Percentiles rank a stretch among this genome's conserved stretches.
Evolutionary conservation across 2,888 invertebrate species (phyloP).

Genomic region (Drosophila merina): DNA sequence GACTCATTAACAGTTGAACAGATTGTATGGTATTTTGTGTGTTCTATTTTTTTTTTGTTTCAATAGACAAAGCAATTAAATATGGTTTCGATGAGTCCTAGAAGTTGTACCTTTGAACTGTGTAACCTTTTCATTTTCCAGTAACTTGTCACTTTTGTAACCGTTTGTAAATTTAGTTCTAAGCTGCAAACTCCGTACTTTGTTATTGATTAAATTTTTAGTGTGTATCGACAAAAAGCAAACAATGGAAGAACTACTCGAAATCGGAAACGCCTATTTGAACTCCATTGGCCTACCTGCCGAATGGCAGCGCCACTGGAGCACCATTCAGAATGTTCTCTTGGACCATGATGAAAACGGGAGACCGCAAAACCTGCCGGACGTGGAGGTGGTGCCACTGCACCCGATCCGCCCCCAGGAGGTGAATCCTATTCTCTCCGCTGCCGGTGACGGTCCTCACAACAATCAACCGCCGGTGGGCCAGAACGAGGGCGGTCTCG

Average conservation of each 20-base stretch:
- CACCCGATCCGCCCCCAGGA: neutral
- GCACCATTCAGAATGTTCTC: neutral
- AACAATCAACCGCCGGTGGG: slow-evolving; percentile 9
- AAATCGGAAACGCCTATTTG: slow-evolving; percentile 4
- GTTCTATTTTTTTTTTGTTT: neutral
- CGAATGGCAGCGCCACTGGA: neutral
- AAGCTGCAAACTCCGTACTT: neutral
- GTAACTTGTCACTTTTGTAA: neutral
- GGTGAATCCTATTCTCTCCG: slow-evolving; percentile 8
- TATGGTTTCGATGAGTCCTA: neutral
- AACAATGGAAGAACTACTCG: slow-evolving; percentile 4
- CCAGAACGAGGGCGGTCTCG: neutral
- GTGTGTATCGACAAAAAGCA: neutral
- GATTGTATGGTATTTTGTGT: neutral
- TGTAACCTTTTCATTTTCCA: neutral
- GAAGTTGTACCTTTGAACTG: neutral
- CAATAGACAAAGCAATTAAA: neutral
- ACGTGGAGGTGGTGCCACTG: neutral
- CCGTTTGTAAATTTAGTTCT: neutral
- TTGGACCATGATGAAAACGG: neutral
- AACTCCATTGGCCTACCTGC: slow-evolving; percentile 5
- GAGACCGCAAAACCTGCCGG: neutral
- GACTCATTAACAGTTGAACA: slow-evolving; percentile 61
- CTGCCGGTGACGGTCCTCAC: slow-evolving; percentile 51
- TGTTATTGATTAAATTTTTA: neutral